Conservation (phyloP, 2,113 vertebrate species). For the Daubentonia madagascariensis region DNA sequence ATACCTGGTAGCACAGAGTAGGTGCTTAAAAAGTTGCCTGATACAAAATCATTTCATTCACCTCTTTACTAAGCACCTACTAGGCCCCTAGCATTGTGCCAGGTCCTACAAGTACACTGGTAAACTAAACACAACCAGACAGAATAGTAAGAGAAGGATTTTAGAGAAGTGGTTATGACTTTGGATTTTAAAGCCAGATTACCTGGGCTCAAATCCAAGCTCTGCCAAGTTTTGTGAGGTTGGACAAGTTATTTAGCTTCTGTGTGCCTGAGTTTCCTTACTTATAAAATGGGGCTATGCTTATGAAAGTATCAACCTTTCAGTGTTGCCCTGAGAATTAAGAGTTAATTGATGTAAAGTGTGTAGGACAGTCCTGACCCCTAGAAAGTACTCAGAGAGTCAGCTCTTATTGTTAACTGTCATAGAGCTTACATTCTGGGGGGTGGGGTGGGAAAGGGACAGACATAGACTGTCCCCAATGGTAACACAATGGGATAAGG, state of each 20-base stretch:
- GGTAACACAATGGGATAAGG: background rate
- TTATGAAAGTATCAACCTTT: background rate
- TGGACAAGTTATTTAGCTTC: background rate
- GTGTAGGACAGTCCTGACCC: too few relatives aligned
- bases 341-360: background rate
- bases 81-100: background rate
- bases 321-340: background rate
- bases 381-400: background rate
- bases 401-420: background rate
- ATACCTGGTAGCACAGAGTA: background rate
- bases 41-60: background rate
- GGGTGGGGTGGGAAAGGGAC: background rate
- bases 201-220: background rate
- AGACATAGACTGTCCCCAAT: background rate
- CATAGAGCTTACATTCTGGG: background rate
- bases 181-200: background rate
- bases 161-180: background rate
- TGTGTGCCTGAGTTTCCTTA: background rate
- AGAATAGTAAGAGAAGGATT: background rate
- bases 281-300: background rate
- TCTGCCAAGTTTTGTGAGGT: background rate
- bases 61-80: background rate
- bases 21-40: background rate
- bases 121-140: background rate
- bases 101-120: background rate